Conservation (phyloP, 2,113 vertebrate genomes). For the Scalopus aquaticus region DNA sequence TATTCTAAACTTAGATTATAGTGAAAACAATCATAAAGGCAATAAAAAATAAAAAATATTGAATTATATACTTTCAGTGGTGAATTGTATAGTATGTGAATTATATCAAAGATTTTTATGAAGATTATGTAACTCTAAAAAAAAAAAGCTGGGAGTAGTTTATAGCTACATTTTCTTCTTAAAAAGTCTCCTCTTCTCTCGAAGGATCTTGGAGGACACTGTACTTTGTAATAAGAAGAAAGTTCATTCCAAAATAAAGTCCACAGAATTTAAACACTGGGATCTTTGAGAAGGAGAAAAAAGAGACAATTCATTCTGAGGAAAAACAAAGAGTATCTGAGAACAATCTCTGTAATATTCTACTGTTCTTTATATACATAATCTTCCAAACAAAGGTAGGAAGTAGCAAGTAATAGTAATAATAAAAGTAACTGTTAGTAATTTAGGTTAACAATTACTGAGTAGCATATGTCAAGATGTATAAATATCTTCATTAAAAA, state of each 20-base stretch:
- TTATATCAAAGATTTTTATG: not conserved
- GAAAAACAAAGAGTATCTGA: not conserved
- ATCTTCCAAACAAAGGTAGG: not conserved
- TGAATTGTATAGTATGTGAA: not conserved
- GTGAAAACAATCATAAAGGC: not conserved
- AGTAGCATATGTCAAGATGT: not conserved
- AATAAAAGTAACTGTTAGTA: not conserved
- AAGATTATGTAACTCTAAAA: not conserved
- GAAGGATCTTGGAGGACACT: not conserved
- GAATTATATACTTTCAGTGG: not conserved
- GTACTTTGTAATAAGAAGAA: constrained; percentile 5
- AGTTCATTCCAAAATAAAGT: constrained; percentile 29
- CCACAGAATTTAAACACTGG: not conserved
- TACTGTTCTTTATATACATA: not conserved
- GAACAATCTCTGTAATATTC: constrained; percentile 14
- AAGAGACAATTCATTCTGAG: not conserved
- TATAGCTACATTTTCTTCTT: not conserved
- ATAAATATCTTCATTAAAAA: not conserved
- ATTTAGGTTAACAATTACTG: not conserved
- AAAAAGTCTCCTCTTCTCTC: not conserved
- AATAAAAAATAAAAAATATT: not conserved
- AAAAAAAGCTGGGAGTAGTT: not conserved
- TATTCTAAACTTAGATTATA: constrained; percentile 25
- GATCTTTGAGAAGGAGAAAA: not conserved
- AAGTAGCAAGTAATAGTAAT: not conserved